These are phyloP conservation scores for Limnephilus marmoratus DNA, from an alignment of 2,888 invertebrate species.

Conservation along the genomic window DNA sequence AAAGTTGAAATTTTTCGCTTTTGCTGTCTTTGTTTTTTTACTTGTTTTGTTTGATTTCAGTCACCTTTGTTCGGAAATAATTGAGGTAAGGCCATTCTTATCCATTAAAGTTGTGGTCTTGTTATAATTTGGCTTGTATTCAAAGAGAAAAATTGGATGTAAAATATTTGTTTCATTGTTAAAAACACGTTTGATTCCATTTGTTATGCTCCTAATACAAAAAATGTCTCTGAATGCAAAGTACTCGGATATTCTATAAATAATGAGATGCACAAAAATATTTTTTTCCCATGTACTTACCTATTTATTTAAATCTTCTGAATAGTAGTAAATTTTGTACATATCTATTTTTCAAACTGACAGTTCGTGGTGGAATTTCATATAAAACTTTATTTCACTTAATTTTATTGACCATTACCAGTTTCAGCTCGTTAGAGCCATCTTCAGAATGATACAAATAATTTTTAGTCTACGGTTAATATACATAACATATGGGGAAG, in stretches of 20 bases:
- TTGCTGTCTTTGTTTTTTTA: not conserved
- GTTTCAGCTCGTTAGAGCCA: no score
- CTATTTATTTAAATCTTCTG: not conserved
- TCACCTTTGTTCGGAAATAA: not conserved
- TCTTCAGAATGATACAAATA: no score
- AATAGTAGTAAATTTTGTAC: no score
- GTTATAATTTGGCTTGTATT: not conserved
- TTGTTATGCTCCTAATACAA: not conserved
- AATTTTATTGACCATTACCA: no score
- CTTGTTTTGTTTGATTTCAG: not conserved
- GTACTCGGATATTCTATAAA: not conserved
- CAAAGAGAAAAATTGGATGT: not conserved
- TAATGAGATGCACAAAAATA: not conserved
- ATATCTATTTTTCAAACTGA: no score
- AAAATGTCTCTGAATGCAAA: not conserved
- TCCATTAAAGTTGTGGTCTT: not conserved
- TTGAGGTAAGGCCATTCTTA: not conserved
- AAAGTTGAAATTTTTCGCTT: not conserved
- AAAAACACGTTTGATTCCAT: not conserved
- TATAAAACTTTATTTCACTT: no score
- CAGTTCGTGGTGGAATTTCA: no score
- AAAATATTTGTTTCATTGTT: not conserved
- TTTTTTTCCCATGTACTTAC: no score
- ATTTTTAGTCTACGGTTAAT: no score
- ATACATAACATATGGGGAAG: no score